These are phyloP conservation scores for Acipenser oxyrinchus DNA, from an alignment of 2,797 vertebrate genomes.

Conservation along the genomic window DNA sequence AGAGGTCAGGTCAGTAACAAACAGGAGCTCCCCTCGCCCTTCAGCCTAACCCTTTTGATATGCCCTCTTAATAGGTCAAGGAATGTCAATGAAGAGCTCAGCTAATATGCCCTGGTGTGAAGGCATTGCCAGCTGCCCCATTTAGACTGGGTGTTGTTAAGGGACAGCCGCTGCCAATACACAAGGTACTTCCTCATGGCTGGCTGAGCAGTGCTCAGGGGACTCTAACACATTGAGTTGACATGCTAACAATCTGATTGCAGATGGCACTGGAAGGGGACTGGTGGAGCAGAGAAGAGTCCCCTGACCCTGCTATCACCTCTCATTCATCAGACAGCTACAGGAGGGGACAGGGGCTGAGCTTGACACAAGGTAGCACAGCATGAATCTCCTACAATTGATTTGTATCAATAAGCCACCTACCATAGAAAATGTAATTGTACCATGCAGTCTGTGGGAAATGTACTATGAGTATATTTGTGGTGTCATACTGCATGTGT, in stretches of 20 bases:
- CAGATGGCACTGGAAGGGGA: constrained; percentile 45
- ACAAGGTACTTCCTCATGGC: constrained; percentile 44
- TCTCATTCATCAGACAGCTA: constrained; percentile 22
- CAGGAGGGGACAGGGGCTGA: constrained; percentile 1
- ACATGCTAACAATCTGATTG: constrained; percentile 66
- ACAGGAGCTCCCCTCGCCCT: constrained; percentile 38
- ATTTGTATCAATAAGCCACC: too few relatives aligned
- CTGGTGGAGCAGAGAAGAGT: constrained; percentile 34
- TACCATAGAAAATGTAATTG: too few relatives aligned
- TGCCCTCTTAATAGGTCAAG: constrained; percentile 53
- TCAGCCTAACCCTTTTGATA: constrained; percentile 39
- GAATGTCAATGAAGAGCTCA: constrained; percentile 37
- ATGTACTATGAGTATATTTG: too few relatives aligned
- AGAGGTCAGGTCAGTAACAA: constrained; percentile 33
- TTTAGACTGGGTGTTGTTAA: constrained; percentile 54
- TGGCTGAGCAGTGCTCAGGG: constrained; percentile 52
- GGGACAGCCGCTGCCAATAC: constrained; percentile 50
- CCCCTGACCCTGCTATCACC: constrained; percentile 41
- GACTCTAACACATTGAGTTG: constrained; percentile 60
- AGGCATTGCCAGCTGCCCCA: constrained; percentile 44
- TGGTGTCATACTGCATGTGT: too few relatives aligned
- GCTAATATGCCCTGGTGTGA: constrained; percentile 50
- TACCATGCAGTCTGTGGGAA: too few relatives aligned
- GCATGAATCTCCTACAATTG: too few relatives aligned
- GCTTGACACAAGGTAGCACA: not conserved